Conservation (phyloP, 2,888 invertebrate species). For the Amblyjoppa fuscipennis region DNA sequence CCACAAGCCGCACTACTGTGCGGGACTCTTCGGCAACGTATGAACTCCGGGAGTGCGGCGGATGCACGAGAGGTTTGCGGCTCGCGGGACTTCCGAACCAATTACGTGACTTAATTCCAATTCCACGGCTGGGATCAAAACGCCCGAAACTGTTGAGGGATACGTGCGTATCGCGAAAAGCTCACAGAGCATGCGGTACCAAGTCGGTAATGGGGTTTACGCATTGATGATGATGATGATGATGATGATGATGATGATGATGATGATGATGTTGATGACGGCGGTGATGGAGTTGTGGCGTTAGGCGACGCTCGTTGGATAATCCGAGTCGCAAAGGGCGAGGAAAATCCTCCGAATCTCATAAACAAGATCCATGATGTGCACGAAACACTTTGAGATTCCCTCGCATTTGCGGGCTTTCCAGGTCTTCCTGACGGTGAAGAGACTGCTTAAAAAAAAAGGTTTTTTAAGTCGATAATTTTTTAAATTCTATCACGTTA, state of each 20-base stretch:
- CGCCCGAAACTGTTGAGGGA: not conserved
- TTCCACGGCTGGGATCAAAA: constrained; percentile 6
- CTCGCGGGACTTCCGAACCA: not conserved
- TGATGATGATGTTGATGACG: not conserved
- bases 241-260: not conserved
- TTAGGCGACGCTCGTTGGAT: too few relatives aligned
- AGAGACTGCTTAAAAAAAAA: too few relatives aligned
- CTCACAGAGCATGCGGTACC: not conserved
- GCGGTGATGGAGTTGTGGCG: too few relatives aligned
- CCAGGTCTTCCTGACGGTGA: not conserved
- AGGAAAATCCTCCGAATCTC: not conserved
- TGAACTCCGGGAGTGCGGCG: not conserved
- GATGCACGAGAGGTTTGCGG: not conserved
- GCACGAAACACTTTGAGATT: not conserved
- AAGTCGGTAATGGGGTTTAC: not conserved
- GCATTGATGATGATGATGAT: not conserved
- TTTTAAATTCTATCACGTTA: too few relatives aligned
- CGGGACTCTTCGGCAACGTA: not conserved
- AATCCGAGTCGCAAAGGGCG: not conserved
- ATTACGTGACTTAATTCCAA: not conserved
- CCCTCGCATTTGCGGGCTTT: not conserved
- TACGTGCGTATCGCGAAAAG: not conserved
- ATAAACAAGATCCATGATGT: not conserved
- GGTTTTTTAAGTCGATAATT: too few relatives aligned
- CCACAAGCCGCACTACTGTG: not conserved